Evolutionary conservation across 2,888 invertebrate species (phyloP), one percentile per base, ranked within the genome.

Genomic region (Arge pagana): DNA sequence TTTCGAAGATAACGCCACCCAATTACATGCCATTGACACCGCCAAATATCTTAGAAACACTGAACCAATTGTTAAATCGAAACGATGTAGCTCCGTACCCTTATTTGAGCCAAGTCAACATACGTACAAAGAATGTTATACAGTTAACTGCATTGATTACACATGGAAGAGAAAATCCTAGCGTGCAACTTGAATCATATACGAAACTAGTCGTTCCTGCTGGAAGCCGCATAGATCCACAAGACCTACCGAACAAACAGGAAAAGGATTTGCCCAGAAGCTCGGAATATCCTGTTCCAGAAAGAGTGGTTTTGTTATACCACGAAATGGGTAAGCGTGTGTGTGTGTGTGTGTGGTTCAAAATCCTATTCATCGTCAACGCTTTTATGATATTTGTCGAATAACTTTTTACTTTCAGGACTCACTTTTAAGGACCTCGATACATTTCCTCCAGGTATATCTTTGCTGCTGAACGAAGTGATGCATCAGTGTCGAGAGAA

Each of bases 71-170:
- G 61, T 71, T 93, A 51, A 79, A 80, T 33, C 82, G 82, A 10
- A 66, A 77, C 0, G 65, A 76, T 43, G 70, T 80, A 0, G 68
- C 79, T 0, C 81, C 85, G 8, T 93, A 88, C 74, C 90, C 90
- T 0, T 88, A 85, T 72, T 80, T 94, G 63, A 79, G 81, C 10
- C 82, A 85, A 57, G 86, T 94, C 0, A 94, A 93, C 76, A 79
- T 80, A 26, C 82, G 82, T 63, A 88, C 88, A 3, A 85, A 82
- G 57, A 85, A 89, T 78, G 78, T 93, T 42, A 80, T 94, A 52
- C 88, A 89, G 78, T 87, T 92, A 67, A 78, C 80, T 60, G 61
- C 64, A 21, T 54, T 75, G 26, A 58, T 74, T 18, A 66, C 68
- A 6, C 64, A 68, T 28, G 72, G 72, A 42, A 59, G 57, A 10